Conservation (phyloP, 2,113 vertebrate species). For the Philantomba maxwellii region DNA sequence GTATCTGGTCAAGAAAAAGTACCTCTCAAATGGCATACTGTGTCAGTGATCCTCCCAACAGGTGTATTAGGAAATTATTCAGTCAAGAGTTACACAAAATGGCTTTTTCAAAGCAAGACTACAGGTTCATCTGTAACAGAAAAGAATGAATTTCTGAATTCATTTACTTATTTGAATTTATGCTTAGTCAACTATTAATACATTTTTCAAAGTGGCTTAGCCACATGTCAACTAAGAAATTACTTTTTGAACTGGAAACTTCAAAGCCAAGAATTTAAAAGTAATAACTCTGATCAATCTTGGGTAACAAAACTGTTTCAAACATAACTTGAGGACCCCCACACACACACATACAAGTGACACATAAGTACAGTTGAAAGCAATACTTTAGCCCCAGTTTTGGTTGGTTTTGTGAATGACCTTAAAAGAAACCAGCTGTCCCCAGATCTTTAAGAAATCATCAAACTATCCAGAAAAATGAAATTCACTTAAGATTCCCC, state of each 20-base stretch:
- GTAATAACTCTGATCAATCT: background rate
- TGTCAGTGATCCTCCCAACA: conserved; percentile 6
- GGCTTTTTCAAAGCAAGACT: conserved; percentile 52
- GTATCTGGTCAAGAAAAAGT: conserved; percentile 34
- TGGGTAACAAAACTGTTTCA: conserved; percentile 25
- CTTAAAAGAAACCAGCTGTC: conserved; percentile 14
- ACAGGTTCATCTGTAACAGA: conserved; percentile 77
- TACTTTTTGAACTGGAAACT: background rate
- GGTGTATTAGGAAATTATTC: conserved; percentile 36
- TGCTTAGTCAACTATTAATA: conserved; percentile 8
- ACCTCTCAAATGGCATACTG: conserved; percentile 53
- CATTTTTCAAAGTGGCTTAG: conserved; percentile 25
- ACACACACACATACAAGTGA: background rate
- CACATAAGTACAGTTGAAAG: background rate
- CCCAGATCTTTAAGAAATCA: background rate
- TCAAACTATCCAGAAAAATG: background rate
- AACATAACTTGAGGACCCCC: background rate
- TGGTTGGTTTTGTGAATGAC: background rate
- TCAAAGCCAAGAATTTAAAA: conserved; percentile 35
- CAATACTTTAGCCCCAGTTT: conserved; percentile 13
- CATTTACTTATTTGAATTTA: background rate
- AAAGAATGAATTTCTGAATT: conserved; percentile 71
- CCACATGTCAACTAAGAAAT: background rate
- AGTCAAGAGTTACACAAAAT: conserved; percentile 54
- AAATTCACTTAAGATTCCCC: background rate